Evolutionary conservation across 2,797 vertebrate species (phyloP).

Genomic region (Jordanella pulchra): DNA sequence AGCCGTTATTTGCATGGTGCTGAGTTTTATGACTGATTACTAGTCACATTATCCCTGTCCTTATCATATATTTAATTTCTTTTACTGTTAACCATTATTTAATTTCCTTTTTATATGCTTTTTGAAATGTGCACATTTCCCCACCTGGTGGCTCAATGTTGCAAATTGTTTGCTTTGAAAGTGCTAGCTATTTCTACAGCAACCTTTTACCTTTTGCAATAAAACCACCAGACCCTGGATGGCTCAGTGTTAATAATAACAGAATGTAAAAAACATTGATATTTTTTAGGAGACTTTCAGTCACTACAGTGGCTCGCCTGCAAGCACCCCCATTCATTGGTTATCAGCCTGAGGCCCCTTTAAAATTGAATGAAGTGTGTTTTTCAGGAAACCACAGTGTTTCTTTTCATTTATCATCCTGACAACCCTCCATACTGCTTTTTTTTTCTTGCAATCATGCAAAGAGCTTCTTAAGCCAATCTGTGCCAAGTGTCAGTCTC

Average conservation of each 20-base stretch:
- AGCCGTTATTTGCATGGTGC: not conserved
- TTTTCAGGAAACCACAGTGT: conserved; percentile 7
- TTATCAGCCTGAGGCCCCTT: conserved; percentile 12
- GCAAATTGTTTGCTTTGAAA: not conserved
- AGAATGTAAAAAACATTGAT: not conserved
- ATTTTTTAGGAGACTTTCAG: not conserved
- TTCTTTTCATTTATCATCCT: conserved; percentile 12
- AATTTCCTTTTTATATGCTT: not conserved
- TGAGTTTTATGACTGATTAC: not conserved
- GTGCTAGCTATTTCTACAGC: not conserved
- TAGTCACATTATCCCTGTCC: no score
- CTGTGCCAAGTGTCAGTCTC: not conserved
- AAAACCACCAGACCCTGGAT: not conserved
- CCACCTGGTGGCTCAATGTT: not conserved
- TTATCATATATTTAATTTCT: not conserved
- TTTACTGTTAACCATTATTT: not conserved
- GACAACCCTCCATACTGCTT: not conserved
- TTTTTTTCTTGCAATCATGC: conserved; percentile 1
- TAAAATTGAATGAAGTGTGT: conserved; percentile 6
- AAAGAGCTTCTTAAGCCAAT: not conserved
- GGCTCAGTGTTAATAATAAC: not conserved
- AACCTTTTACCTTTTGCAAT: not conserved
- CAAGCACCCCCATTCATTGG: not conserved
- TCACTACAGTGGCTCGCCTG: not conserved
- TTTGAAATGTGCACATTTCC: not conserved